Base-by-base conservation (phyloP, 2,797 vertebrate species). In the Anomalospiza imberbis region DNA sequence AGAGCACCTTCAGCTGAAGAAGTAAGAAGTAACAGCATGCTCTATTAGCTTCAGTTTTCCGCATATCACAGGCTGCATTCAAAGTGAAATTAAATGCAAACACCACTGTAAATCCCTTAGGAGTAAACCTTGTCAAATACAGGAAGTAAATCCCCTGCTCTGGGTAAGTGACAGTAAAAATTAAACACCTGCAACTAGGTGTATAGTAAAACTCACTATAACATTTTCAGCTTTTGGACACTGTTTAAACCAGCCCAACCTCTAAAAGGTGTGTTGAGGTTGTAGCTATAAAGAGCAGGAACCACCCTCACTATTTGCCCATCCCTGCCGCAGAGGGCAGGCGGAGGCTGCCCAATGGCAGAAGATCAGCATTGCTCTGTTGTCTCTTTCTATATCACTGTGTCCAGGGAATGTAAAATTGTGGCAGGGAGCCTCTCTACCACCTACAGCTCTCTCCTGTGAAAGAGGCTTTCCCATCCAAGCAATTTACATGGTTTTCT, bases 401-500 rank as follows among this genome's bases (percentile, higher is more conserved):
- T 79, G 68, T 79, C 63, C 6, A 4, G 77, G 53, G 45, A 79
- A 94, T 77, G 53, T 58, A 77, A 86, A 93, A 88, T 40, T 88
- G 60, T 93, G 91, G 28, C 94, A 96, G 88, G 71, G 61, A 91
- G 40, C 63, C 77, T 93, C 93, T 88, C 80, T 85, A 85, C 80
- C 74, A 91, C 90, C 95, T 86, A 90, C 85, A 82, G 91, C 71
- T 93, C 88, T 80, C 89, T 93, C 79, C 90, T 90, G 68, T 90
- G 85, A 88, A 91, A 86, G 31, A 79, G 42, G 38, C 67, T 94
- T 97, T 96, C 80, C 91, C 77, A 91, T 94, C 89, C 91, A 91
- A 88, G 77, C 71, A 79, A 80, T 94, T 93, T 95, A 88, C 55
- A 82, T 93, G 80, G 77, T 77, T 95, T 96, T 94, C 63, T 95